Evolutionary conservation across 2,797 vertebrate species (phyloP).

Genomic region (Monodelphis domestica): DNA sequence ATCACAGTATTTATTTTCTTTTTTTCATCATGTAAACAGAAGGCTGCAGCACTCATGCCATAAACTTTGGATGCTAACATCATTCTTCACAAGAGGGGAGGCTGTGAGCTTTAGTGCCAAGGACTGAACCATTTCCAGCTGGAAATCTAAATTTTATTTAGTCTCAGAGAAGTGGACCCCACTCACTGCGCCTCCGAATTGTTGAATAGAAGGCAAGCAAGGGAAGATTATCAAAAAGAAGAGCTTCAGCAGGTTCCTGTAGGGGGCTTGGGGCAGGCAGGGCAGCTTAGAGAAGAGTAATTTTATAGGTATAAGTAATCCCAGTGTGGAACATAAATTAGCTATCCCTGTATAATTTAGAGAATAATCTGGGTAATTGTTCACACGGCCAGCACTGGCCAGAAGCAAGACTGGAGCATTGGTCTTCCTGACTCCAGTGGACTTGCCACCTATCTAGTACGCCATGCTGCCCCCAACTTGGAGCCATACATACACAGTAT

Average conservation of each 20-base stretch:
- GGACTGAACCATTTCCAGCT: conserved; percentile 74
- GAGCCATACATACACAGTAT: not conserved
- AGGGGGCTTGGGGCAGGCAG: no score
- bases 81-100: conserved; percentile 69
- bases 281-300: not conserved
- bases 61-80: conserved; percentile 69
- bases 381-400: not conserved
- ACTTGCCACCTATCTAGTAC: not conserved
- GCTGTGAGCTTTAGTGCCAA: conserved; percentile 57
- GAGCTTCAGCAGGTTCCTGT: no score
- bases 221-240: not conserved
- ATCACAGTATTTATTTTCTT: conserved; percentile 71
- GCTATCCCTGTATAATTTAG: not conserved
- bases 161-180: not conserved
- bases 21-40: conserved; percentile 73
- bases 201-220: conserved; percentile 44
- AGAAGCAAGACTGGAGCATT: not conserved
- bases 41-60: conserved; percentile 71
- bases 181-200: conserved; percentile 20
- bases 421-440: not conserved
- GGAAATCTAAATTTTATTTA: conserved; percentile 65
- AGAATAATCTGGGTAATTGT: not conserved
- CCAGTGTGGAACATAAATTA: not conserved
- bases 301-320: not conserved
- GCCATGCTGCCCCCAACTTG: not conserved